Conservation (phyloP, 2,888 invertebrate genomes). For the Opisthograptis luteolata region DNA sequence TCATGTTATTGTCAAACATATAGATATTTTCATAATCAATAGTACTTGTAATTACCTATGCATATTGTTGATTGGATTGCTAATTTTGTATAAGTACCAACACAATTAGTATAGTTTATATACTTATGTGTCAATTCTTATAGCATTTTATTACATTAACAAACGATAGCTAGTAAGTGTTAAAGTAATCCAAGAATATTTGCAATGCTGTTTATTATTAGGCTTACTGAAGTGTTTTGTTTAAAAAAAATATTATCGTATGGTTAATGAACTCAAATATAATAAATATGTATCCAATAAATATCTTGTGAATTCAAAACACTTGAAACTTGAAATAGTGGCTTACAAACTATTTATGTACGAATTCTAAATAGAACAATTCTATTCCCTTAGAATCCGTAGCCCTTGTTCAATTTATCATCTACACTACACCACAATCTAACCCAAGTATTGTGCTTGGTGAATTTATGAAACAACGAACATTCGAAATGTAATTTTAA, state of each 20-base stretch:
- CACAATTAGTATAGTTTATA: constrained; percentile 85
- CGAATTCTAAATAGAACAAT: constrained; percentile 8
- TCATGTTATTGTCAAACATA: constrained; percentile 71
- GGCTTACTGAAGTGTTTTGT: constrained; percentile 61
- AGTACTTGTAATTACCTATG: no score
- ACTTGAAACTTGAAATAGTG: constrained; percentile 13
- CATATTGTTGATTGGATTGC: constrained; percentile 82
- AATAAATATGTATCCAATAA: constrained; percentile 26
- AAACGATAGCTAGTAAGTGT: constrained; percentile 83
- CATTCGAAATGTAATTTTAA: constrained; percentile 60
- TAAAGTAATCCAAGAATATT: constrained; percentile 70
- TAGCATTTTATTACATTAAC: constrained; percentile 84
- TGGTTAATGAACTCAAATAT: constrained; percentile 34
- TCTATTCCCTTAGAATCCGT: constrained; percentile 19
- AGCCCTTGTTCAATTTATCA: constrained; percentile 24
- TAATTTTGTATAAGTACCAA: constrained; percentile 83
- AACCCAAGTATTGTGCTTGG: constrained; percentile 41
- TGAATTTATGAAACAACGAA: constrained; percentile 73
- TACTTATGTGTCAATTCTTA: constrained; percentile 86
- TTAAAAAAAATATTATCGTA: constrained; percentile 43
- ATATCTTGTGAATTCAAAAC: constrained; percentile 24
- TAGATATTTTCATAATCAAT: constrained; percentile 82
- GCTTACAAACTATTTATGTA: constrained; percentile 20
- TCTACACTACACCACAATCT: constrained; percentile 29
- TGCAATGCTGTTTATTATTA: constrained; percentile 68